Base-by-base conservation (phyloP, 2,888 invertebrate genomes). In the Chrysomela aeneicollis region DNA sequence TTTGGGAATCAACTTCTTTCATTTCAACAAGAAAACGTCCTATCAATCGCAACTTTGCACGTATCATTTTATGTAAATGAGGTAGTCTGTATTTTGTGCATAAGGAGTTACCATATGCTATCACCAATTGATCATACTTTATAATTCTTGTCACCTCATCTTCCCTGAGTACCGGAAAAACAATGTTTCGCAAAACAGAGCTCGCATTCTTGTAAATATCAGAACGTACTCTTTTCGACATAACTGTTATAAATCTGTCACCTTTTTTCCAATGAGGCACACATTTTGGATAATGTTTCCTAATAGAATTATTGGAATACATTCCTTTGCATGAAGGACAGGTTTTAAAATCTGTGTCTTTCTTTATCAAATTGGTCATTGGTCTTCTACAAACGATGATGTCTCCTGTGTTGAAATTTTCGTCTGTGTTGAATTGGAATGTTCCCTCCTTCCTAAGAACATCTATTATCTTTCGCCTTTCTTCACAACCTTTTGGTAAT, bases 341-440 rank as follows among this genome's bases (percentile, higher is more conserved):
- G 37, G 55, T 55, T 35, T 55, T 55, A 35, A 30, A 55, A 37
- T 55, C 55, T n/a, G 1, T 17, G 17, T 55, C 42, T 35, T 26
- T 37, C 37, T 35, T 55, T 9, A 19, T 12, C 8, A 37, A 35
- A 18, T 35, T 35, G 32, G n/a, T 15, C 37, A 17, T 35, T 19
- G 37, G 55, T 37, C 55, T 55, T 55, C 55, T 55, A 35, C 19
- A 55, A 55, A 55, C 55, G 37, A 55, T 55, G 35, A 55, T 26
- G 37, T 55, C 55, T 35, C 55, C 37, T 18, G 55, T 55, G 18
- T 35, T 35, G 35, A 55, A 30, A 54, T 17, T 30, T 54, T 54
- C 54, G 37, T 55, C 42, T 5, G 55, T 55, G 19, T 55, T 55
- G 37, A 35, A 55, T 55, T 35, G 35, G 37, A 55, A 55, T 55